Evolutionary conservation across 2,888 invertebrate species (phyloP), one percentile per base, ranked within the genome.

Genomic region (Junonia oenone): DNA sequence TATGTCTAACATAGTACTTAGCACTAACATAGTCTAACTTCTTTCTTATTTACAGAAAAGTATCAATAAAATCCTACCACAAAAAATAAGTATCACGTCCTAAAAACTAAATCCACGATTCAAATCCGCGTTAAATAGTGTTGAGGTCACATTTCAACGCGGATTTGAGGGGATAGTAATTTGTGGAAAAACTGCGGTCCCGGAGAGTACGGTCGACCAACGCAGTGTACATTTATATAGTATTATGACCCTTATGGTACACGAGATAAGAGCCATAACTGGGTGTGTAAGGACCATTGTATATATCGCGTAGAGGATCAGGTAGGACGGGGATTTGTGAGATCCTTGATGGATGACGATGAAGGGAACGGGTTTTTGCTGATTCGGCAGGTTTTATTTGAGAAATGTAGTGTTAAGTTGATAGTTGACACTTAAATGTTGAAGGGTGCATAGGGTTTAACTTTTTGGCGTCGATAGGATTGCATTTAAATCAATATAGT

Each of bases 311-410:
- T 54, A 43, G 55, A 62, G 62, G 59, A 64, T 58, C 65, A 64
- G 62, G 64, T 61, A 66, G 67, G 69, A 64, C 38, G 63, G 68
- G 71, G 72, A 72, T 73, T 73, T 73, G 67, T 67, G 66, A 63
- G 66, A 66, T 64, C 65, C 68, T 69, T 77, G 77, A 78, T 77
- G 68, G 68, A 78, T 78, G 73, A 68, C 68, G 62, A 58, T 54
- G 54, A 60, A 59, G 52, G 45, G 43, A 19, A 35, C 47, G 61
- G 54, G 50, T 46, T 31, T 17, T 49, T 19, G 33, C 49, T n/a
- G 2, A 26, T 40, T 45, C 38, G 37, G 19, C 22, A 33, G 35
- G n/a, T 29, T 57, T 56, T 26, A 35, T 33, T 62, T 52, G 37
- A 45, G 31, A 51, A 48, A 29, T 15, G 22, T 33, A 33, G 31